phyloP scores from a whole-genome alignment of 2,888 invertebrate genomes.

The Octonoba sinensis region DNA sequence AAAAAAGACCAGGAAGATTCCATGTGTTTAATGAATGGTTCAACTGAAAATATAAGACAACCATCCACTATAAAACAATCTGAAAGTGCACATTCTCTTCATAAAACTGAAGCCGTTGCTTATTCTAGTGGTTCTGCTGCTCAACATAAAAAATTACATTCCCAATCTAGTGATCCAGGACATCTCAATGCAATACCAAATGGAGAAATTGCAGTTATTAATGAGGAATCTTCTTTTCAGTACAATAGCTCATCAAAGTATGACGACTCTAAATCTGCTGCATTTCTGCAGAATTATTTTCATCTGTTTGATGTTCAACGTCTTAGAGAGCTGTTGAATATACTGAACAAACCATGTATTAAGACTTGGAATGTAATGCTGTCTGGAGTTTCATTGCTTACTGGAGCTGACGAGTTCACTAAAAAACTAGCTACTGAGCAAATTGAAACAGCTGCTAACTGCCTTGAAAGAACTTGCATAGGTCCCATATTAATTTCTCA shows the following conservation, averaged over 20 bases:
- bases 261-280: slow-evolving; percentile 29
- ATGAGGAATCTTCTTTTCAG: slow-evolving; percentile 3
- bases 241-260: slow-evolving; percentile 7
- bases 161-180: slow-evolving; percentile 32
- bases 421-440: slow-evolving; percentile 50
- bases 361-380: slow-evolving; percentile 59
- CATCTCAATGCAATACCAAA: slow-evolving; percentile 4
- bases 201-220: slow-evolving; percentile 21
- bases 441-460: slow-evolving; percentile 46
- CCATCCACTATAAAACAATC: slow-evolving; percentile 28
- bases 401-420: slow-evolving; percentile 50
- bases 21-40: slow-evolving; percentile 14
- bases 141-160: slow-evolving; percentile 21
- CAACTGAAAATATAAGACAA: slow-evolving; percentile 20
- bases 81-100: slow-evolving; percentile 44
- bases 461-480: slow-evolving; percentile 49
- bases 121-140: neutral
- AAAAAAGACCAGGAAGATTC: slow-evolving; percentile 19
- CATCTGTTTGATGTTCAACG: slow-evolving; percentile 60
- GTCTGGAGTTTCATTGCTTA: slow-evolving; percentile 42
- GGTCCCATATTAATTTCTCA: slow-evolving; percentile 52
- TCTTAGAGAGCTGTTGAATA: slow-evolving; percentile 47
- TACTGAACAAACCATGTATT: slow-evolving; percentile 31
- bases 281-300: slow-evolving; percentile 61
- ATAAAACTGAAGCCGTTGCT: slow-evolving; percentile 15